Conservation (phyloP, 2,113 vertebrate genomes). For the Stigmatopora argus region DNA sequence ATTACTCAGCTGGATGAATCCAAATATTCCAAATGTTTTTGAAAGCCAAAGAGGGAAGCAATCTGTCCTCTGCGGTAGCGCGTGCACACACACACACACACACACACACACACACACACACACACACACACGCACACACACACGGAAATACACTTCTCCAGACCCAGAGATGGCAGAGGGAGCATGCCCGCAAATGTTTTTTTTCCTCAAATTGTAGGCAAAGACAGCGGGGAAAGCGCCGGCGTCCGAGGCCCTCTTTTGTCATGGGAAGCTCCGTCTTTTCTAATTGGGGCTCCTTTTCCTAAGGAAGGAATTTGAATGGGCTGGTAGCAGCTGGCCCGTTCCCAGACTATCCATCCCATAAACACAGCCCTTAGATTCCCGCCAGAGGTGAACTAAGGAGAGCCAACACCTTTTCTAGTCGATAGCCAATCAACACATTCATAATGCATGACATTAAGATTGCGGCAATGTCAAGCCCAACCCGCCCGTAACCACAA, state of each 20-base stretch:
- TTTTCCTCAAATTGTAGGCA: slow-evolving; percentile 53
- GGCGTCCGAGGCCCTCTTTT: slow-evolving; percentile 61
- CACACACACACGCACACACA: slow-evolving; percentile 24
- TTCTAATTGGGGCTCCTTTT: slow-evolving; percentile 55
- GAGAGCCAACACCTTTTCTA: slow-evolving; percentile 13
- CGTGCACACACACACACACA: slow-evolving; percentile 12
- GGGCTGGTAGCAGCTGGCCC: slow-evolving; percentile 28
- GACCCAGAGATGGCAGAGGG: slow-evolving; percentile 39
- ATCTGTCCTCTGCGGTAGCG: neutral
- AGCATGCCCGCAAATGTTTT: slow-evolving; percentile 66
- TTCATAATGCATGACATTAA: neutral
- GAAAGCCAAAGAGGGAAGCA: slow-evolving; percentile 22
- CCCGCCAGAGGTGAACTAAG: slow-evolving; percentile 11
- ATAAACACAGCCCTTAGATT: slow-evolving; percentile 4
- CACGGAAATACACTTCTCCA: slow-evolving; percentile 26
- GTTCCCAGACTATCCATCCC: slow-evolving; percentile 22
- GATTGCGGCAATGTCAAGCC: slow-evolving; percentile 4
- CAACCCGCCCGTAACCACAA: slow-evolving; percentile 14
- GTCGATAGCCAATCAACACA: slow-evolving; percentile 9
- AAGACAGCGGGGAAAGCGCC: slow-evolving; percentile 31
- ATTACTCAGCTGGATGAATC: slow-evolving; percentile 21
- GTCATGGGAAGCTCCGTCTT: slow-evolving; percentile 68
- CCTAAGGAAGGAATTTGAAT: slow-evolving; percentile 42
- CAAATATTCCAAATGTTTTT: slow-evolving; percentile 28
- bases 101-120: slow-evolving; percentile 12